Conservation (phyloP, 2,113 vertebrate genomes). For the Orientallactaga bullata region DNA sequence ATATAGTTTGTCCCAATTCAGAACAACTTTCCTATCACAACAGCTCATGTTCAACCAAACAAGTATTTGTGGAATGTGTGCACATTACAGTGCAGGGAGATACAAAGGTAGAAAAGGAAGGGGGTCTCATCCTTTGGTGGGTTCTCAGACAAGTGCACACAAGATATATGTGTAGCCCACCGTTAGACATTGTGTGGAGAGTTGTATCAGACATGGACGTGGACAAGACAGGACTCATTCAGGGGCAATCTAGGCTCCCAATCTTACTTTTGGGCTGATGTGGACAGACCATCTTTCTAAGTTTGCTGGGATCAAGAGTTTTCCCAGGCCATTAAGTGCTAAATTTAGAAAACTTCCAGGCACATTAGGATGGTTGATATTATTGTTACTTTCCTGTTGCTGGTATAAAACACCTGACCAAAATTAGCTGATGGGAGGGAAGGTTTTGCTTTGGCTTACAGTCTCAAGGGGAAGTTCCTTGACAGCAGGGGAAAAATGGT, state of each 20-base stretch:
- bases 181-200: background rate
- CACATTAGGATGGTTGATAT: too few species aligned
- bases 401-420: too few species aligned
- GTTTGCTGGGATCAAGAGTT: background rate
- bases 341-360: background rate
- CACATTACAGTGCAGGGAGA: background rate
- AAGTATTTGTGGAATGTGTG: background rate
- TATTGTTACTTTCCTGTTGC: too few species aligned
- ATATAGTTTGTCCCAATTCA: background rate
- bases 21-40: background rate
- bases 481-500: too few species aligned
- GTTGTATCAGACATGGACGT: too few species aligned
- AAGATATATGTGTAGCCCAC: background rate
- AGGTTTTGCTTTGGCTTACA: too few species aligned
- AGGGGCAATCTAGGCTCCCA: background rate
- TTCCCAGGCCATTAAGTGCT: slow-evolving; percentile 10
- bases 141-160: background rate
- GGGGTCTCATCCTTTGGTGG: background rate
- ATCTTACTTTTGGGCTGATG: background rate
- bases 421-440: too few species aligned
- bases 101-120: background rate
- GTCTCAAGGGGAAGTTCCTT: too few species aligned
- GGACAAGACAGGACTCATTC: background rate
- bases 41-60: background rate
- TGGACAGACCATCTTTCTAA: background rate